phyloP scores from a whole-genome alignment of 1,140 invertebrate genomes.

The Magallana gigas region DNA sequence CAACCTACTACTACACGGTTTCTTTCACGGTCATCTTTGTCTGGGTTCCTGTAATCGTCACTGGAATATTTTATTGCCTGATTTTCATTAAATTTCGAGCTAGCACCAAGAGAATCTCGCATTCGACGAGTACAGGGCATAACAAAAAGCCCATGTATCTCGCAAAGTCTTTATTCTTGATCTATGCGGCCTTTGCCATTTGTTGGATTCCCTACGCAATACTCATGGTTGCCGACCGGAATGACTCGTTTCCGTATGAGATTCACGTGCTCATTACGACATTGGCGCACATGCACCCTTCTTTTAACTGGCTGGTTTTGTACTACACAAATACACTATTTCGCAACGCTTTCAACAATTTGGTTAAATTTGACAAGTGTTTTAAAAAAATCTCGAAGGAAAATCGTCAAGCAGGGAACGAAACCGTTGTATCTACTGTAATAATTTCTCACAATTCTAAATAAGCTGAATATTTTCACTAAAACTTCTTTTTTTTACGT shows the following conservation, averaged over 20 bases:
- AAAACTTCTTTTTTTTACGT: no score
- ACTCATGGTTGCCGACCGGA: constrained; percentile 56
- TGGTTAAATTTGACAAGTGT: neutral
- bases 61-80: constrained; percentile 62
- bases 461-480: no score
- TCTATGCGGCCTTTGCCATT: constrained; percentile 62
- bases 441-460: no score
- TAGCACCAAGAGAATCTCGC: constrained; percentile 42
- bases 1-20: constrained; percentile 67
- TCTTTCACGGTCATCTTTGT: constrained; percentile 67
- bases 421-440: no score
- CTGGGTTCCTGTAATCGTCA: constrained; percentile 64
- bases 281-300: constrained; percentile 67
- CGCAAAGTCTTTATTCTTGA: constrained; percentile 62
- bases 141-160: constrained; percentile 1
- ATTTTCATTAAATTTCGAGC: constrained; percentile 61
- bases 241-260: constrained; percentile 52
- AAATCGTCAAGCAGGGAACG: no score
- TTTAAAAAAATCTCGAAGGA: no score
- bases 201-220: constrained; percentile 68
- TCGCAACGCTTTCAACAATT: constrained; percentile 49
- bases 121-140: neutral
- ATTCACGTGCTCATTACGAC: constrained; percentile 60
- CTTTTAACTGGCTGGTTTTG: constrained; percentile 65
- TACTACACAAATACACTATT: constrained; percentile 62